A percentile compares a stretch with the other conserved stretches of the same genome.
Conservation (phyloP, 30 jellyfish, hydroid and myxozoan species). For the Hydractinia symbiolongicarpus region DNA sequence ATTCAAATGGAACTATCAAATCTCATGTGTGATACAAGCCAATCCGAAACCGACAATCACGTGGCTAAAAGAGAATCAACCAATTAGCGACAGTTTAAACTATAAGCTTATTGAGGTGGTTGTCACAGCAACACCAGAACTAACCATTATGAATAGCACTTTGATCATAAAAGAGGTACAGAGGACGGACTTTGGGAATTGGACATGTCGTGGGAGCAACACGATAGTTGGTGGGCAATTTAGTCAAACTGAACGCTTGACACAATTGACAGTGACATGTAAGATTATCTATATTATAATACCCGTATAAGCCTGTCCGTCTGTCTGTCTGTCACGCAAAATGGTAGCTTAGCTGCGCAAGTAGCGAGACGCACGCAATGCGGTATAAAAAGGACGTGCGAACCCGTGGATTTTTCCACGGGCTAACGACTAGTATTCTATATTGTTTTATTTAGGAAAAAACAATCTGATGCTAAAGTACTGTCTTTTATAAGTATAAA, state of each 20-base stretch:
- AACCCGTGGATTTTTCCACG: no score
- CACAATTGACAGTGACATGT: constrained; percentile 14
- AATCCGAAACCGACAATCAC: neutral
- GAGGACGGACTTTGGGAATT: neutral
- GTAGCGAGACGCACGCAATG: no score
- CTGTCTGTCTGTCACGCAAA: no score
- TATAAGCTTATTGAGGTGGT: neutral
- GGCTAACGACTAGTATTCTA: no score
- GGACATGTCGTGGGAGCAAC: constrained; percentile 12
- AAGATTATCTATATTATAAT: no score
- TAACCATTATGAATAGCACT: neutral
- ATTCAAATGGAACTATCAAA: neutral
- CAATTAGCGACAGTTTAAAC: neutral
- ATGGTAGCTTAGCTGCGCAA: no score
- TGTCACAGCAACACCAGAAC: neutral
- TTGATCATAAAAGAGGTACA: neutral
- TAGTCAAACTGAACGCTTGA: neutral
- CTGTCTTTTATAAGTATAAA: no score
- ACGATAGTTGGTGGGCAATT: neutral
- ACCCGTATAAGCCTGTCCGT: no score
- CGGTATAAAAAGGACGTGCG: no score
- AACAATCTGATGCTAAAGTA: no score
- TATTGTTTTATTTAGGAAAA: no score
- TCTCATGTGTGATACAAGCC: constrained; percentile 2
- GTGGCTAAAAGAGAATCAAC: neutral